These are phyloP conservation scores for Isoperla grammatica DNA, from an alignment of 2,888 invertebrate genomes.

Conservation along the genomic window DNA sequence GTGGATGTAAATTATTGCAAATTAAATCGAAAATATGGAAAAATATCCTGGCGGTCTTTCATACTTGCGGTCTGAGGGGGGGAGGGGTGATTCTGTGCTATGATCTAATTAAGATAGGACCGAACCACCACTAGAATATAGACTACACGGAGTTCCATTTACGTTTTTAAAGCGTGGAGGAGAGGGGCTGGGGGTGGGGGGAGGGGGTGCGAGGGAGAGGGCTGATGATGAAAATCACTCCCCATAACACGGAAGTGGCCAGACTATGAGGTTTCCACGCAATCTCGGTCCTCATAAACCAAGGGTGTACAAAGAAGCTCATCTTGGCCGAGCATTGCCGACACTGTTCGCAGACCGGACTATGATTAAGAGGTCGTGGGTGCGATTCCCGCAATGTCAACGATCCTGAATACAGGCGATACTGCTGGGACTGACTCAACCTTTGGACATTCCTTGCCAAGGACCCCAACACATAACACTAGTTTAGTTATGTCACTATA, in stretches of 20 bases:
- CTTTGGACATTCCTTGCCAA: too few relatives aligned
- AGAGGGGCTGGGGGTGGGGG: background rate
- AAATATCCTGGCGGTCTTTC: slow-evolving; percentile 23
- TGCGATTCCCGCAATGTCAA: too few relatives aligned
- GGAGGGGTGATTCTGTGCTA: slow-evolving; percentile 13
- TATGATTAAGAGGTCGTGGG: too few relatives aligned
- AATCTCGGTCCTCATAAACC: slow-evolving; percentile 15
- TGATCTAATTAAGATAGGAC: slow-evolving; percentile 30
- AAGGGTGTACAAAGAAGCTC: slow-evolving; percentile 12
- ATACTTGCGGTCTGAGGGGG: slow-evolving; percentile 20
- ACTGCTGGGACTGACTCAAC: too few relatives aligned
- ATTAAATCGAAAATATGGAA: slow-evolving; percentile 30
- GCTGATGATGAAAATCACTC: slow-evolving; percentile 19
- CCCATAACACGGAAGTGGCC: slow-evolving; percentile 19
- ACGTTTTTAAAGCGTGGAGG: slow-evolving; percentile 16
- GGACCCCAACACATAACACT: too few relatives aligned
- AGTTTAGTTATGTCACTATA: too few relatives aligned
- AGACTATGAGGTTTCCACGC: slow-evolving; percentile 17
- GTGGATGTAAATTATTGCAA: slow-evolving; percentile 30
- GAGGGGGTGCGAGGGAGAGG: background rate
- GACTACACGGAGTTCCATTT: slow-evolving; percentile 18
- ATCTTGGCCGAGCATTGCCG: too few relatives aligned
- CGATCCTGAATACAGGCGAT: too few relatives aligned
- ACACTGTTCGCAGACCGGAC: too few relatives aligned
- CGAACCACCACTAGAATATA: slow-evolving; percentile 20